Percentiles rank a stretch among this genome's conserved stretches.
Conservation (phyloP, 2,797 vertebrate species). For the Malacoctenus gilli region DNA sequence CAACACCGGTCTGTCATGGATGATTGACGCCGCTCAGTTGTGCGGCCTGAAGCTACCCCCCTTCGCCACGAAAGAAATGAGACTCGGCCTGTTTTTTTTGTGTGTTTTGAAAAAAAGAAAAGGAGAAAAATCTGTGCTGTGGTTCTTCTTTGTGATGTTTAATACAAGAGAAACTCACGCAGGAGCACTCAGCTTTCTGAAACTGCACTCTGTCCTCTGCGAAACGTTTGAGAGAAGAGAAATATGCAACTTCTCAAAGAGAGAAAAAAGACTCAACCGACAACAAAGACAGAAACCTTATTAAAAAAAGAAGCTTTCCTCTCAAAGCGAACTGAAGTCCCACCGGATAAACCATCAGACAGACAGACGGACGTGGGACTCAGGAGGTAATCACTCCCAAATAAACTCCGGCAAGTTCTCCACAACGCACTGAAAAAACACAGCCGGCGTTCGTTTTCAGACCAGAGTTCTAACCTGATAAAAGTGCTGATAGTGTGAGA, state of each 20-base stretch:
- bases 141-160: conserved; percentile 41
- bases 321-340: conserved; percentile 24
- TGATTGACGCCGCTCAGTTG: conserved; percentile 18
- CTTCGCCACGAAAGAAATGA: conserved; percentile 3
- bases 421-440: conserved; percentile 8
- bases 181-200: conserved; percentile 4
- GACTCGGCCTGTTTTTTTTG: conserved; percentile 14
- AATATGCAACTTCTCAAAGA: conserved; percentile 19
- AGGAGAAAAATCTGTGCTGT: conserved; percentile 14
- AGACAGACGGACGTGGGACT: neutral
- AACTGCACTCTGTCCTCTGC: neutral
- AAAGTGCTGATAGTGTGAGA: neutral
- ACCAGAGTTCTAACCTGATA: neutral
- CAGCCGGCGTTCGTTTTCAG: neutral
- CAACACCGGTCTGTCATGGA: conserved; percentile 8
- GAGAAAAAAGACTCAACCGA: conserved; percentile 2
- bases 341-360: conserved; percentile 23
- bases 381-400: neutral
- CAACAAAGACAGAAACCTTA: conserved; percentile 28
- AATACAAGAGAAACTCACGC: conserved; percentile 15
- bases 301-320: conserved; percentile 9
- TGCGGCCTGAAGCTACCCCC: neutral
- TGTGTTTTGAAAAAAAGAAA: neutral
- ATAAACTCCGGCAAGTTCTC: conserved; percentile 7
- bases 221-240: too few species aligned